Percentiles rank a stretch among this genome's conserved stretches.
phyloP scores from a whole-genome alignment of 2,113 vertebrate genomes.

The Spea multiplicata region DNA sequence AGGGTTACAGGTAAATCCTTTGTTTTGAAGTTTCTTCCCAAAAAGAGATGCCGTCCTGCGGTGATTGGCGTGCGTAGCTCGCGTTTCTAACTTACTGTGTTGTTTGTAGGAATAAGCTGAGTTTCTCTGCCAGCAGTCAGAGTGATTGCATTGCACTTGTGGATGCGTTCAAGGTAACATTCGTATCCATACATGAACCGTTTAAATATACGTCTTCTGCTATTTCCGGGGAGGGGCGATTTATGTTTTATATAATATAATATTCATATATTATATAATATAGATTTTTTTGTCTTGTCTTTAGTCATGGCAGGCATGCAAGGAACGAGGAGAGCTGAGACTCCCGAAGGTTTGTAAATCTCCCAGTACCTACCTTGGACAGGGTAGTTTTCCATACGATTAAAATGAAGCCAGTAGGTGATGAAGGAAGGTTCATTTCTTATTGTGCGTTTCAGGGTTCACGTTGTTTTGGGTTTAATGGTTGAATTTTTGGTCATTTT shows the following conservation, averaged over 20 bases:
- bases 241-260: background rate
- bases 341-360: slow-evolving; percentile 75
- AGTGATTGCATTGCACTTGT: slow-evolving; percentile 74
- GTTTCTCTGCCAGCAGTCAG: slow-evolving; percentile 62
- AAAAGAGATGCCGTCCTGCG: background rate
- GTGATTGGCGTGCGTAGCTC: too few relatives aligned
- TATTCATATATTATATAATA: background rate
- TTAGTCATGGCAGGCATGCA: slow-evolving; percentile 79
- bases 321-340: slow-evolving; percentile 74
- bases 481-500: too few relatives aligned
- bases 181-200: background rate
- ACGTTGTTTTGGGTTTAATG: too few relatives aligned
- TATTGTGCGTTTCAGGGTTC: too few relatives aligned
- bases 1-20: slow-evolving; percentile 75
- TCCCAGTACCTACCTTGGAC: too few relatives aligned
- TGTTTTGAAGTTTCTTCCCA: background rate
- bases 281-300: slow-evolving; percentile 39
- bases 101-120: slow-evolving; percentile 63
- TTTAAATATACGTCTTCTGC: too few relatives aligned
- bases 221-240: too few relatives aligned
- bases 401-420: too few relatives aligned
- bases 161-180: slow-evolving; percentile 68
- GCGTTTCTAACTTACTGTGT: background rate
- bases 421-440: too few relatives aligned
- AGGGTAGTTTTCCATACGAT: too few relatives aligned